Evolutionary conservation across 2,113 vertebrate genomes (phyloP).

Genomic region (Pristiophorus japonicus): DNA sequence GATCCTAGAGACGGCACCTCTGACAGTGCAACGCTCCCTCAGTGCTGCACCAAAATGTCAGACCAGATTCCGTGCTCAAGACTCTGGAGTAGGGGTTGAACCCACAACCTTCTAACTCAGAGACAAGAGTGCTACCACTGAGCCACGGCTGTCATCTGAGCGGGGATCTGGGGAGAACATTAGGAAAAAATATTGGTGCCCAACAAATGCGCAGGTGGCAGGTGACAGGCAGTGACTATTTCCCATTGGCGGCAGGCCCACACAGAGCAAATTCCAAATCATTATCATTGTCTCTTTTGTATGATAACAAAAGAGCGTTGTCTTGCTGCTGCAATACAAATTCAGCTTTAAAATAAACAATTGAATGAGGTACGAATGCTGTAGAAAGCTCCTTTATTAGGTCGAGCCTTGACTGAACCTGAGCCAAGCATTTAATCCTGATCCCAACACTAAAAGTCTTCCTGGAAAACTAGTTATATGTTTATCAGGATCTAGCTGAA

Average conservation of each 20-base stretch:
- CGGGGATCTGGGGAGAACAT: background rate
- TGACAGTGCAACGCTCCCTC: background rate
- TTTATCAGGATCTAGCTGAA: slow-evolving; percentile 17
- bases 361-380: background rate
- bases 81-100: background rate
- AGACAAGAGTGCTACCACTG: background rate
- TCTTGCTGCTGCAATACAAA: background rate
- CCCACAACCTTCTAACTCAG: background rate
- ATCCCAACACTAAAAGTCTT: slow-evolving; percentile 2
- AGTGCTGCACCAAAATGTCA: background rate
- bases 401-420: background rate
- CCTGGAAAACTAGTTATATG: background rate
- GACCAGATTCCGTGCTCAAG: background rate
- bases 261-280: background rate
- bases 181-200: background rate
- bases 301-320: background rate
- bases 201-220: background rate
- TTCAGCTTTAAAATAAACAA: slow-evolving; percentile 17
- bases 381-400: background rate
- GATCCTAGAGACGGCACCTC: background rate
- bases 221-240: background rate
- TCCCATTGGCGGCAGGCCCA: background rate
- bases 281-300: background rate
- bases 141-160: background rate
- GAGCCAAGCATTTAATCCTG: slow-evolving; percentile 5